Conservation (phyloP, 2,888 invertebrate species). For the Limenitis camilla region DNA sequence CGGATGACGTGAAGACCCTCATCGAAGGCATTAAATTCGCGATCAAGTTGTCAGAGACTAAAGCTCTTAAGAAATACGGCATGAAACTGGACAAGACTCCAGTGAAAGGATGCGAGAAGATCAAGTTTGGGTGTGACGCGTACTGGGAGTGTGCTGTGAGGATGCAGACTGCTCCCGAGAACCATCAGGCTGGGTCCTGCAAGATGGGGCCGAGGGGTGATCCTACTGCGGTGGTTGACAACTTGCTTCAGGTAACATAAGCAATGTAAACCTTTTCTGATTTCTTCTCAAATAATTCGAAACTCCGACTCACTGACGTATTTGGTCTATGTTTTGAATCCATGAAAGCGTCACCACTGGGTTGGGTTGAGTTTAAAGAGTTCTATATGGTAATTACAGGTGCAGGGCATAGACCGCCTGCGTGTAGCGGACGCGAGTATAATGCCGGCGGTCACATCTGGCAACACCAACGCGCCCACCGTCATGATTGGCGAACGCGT, state of each 20-base stretch:
- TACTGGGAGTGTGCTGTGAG: slow-evolving; percentile 87
- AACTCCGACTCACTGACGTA: no score
- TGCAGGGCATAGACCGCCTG: slow-evolving; percentile 77
- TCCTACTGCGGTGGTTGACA: slow-evolving; percentile 82
- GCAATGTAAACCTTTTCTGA: not conserved
- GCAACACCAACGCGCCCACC: slow-evolving; percentile 81
- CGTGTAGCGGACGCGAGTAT: slow-evolving; percentile 82
- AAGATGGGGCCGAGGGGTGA: slow-evolving; percentile 86
- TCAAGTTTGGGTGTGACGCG: slow-evolving; percentile 81
- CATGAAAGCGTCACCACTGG: no score
- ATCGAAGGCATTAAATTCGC: slow-evolving; percentile 90
- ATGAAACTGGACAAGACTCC: slow-evolving; percentile 83
- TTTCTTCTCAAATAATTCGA: no score
- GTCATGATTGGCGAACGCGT: slow-evolving; percentile 81
- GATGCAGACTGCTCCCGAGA: slow-evolving; percentile 85
- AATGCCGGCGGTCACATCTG: slow-evolving; percentile 78
- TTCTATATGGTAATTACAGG: no score
- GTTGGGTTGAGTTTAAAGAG: no score
- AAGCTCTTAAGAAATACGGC: slow-evolving; percentile 76
- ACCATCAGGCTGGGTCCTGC: slow-evolving; percentile 88
- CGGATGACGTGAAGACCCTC: slow-evolving; percentile 85
- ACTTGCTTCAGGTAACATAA: slow-evolving; percentile 71
- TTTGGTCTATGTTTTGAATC: no score
- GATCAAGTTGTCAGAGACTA: slow-evolving; percentile 80
- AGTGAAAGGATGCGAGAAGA: slow-evolving; percentile 81